Evolutionary conservation across 1,140 invertebrate genomes (phyloP).

Genomic region (Drosophila quadrilineata): DNA sequence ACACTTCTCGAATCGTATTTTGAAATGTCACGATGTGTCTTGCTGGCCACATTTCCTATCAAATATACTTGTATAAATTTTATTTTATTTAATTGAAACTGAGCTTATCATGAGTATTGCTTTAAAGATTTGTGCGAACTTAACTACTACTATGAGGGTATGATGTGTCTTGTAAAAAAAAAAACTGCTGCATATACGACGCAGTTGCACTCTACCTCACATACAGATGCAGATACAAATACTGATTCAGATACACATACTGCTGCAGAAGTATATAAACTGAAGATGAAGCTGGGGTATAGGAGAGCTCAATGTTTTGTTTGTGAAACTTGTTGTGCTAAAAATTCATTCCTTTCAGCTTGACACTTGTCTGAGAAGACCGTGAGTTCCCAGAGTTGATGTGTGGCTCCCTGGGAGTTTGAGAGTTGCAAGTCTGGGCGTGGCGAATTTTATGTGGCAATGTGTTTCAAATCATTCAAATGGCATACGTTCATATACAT

Average conservation of each 20-base stretch:
- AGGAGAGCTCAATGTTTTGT: conserved; percentile 30
- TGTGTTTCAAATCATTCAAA: conserved; percentile 69
- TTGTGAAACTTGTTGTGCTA: conserved; percentile 33
- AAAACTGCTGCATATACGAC: conserved; percentile 25
- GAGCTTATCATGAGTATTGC: no score
- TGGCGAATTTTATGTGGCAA: conserved; percentile 56
- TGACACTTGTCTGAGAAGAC: conserved; percentile 11
- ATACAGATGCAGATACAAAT: background rate
- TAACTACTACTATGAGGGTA: no score
- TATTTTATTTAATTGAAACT: no score
- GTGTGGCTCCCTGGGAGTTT: background rate
- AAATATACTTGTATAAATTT: no score
- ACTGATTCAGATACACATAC: background rate
- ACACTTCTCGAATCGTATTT: no score
- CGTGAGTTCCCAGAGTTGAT: background rate
- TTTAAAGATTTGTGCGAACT: background rate
- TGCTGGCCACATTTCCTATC: no score
- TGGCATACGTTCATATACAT: conserved; percentile 23
- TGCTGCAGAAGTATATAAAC: no score
- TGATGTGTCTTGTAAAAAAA: conserved; percentile 7
- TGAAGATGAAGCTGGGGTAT: no score
- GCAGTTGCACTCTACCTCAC: no score
- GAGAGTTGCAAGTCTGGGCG: background rate
- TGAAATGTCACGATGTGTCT: no score
- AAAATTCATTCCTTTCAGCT: conserved; percentile 32